Base-by-base conservation (phyloP, 1,140 invertebrate genomes). In the Halictus rubicundus region DNA sequence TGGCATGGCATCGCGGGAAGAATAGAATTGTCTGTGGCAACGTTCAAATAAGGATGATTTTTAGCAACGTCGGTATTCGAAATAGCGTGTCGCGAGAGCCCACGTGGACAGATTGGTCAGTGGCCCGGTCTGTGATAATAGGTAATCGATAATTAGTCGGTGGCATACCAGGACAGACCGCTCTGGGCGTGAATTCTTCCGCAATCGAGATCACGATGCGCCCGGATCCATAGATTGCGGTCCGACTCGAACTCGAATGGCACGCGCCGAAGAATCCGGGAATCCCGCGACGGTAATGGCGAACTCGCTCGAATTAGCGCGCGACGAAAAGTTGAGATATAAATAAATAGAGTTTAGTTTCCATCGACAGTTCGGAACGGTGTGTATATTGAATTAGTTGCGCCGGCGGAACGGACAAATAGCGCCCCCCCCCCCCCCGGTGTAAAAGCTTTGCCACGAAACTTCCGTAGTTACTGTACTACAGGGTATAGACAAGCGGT, bases 91-190 rank as follows among this genome's bases (percentile, higher is more conserved):
- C 42, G 14, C 10, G 10, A 9, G 12, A 12, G 42, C 42, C 10
- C 10, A 3, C 14, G 42, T 46, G 42, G 42, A n/a, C n/a, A 12
- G 42, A 46, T 46, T 12, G 42, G 42, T 46, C 42, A 12, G 42
- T 46, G 42, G 42, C 5, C 25, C 10, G 19, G 12, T 21, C 57
- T n/a, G 16, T 39, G 4, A 19, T 46, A 52, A 75, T 68, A 23
- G 73, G 39, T 75, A 75, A 68, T 75, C 73, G 73, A 68, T 75
- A 75, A 75, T 75, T 75, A 75, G 63, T 42, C 49, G 49, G 5
- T 23, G 63, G 37, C 63, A 68, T 75, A 57, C 27, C 63, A 32
- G 19, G 19, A 10, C 23, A 46, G 27, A 39, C 21, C 23, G 63
- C 73, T 16, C 32, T 16, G 12, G 32, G 73, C 63, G 32, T 42